Evolutionary conservation across 2,113 vertebrate genomes (phyloP).

Genomic region (Xiphias gladius): DNA sequence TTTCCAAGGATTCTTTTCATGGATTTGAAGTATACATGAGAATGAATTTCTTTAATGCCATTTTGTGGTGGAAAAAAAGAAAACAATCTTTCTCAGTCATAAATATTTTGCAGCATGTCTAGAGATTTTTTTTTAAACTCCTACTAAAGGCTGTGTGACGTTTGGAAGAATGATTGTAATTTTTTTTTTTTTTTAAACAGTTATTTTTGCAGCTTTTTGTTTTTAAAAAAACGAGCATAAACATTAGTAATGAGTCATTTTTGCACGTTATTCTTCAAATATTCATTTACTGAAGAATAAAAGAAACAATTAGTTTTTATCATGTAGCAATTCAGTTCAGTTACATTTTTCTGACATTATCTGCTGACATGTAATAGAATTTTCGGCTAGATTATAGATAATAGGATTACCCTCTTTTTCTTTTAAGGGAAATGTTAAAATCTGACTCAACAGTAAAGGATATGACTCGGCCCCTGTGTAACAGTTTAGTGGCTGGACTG

Average conservation of each 20-base stretch:
- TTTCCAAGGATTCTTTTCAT: constrained; percentile 36
- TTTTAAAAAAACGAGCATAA: background rate
- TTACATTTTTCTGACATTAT: constrained; percentile 62
- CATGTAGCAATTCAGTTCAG: constrained; percentile 8
- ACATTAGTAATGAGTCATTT: constrained; percentile 5
- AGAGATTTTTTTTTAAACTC: constrained; percentile 4
- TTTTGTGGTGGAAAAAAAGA: constrained; percentile 26
- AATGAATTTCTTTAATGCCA: constrained; percentile 46
- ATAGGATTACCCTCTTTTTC: constrained; percentile 36
- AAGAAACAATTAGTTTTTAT: constrained; percentile 7
- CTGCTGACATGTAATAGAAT: constrained; percentile 46
- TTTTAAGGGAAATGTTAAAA: constrained; percentile 42
- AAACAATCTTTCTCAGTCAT: constrained; percentile 52
- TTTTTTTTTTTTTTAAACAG: background rate
- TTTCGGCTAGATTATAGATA: constrained; percentile 53
- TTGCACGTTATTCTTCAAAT: constrained; percentile 24
- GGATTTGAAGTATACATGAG: constrained; percentile 38
- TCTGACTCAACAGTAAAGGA: constrained; percentile 16
- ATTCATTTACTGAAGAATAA: constrained; percentile 29
- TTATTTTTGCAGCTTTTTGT: background rate
- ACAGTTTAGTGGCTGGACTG: constrained; percentile 2
- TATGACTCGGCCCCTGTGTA: constrained; percentile 7
- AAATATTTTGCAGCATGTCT: constrained; percentile 46
- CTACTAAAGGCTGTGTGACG: constrained; percentile 22
- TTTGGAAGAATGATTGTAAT: background rate